A percentile compares a stretch with the other conserved stretches of the same genome.
phyloP scores from a whole-genome alignment of 2,888 invertebrate species.

The Drosophila eohydei region DNA sequence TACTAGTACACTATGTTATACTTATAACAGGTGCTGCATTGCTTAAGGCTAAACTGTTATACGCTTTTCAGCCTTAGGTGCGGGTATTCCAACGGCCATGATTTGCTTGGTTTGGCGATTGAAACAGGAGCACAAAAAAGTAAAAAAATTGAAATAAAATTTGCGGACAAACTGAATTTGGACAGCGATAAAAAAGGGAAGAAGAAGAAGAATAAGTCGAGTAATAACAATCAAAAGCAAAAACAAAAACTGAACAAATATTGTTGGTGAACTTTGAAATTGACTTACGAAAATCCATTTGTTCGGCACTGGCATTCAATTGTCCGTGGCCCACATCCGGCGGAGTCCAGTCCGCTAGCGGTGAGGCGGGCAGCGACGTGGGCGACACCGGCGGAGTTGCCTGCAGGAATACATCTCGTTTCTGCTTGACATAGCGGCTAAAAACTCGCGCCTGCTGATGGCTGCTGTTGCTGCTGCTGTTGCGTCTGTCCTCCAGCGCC shows the following conservation, averaged over 20 bases:
- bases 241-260: conserved; percentile 33
- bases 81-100: conserved; percentile 31
- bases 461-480: conserved; percentile 20
- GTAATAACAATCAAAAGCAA: conserved; percentile 33
- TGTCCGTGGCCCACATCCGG: conserved; percentile 60
- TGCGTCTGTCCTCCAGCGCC: conserved; percentile 7
- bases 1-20: background rate
- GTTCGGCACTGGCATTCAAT: conserved; percentile 74
- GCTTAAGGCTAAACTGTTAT: background rate
- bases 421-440: conserved; percentile 81
- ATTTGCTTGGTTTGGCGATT: conserved; percentile 19
- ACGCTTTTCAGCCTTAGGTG: background rate
- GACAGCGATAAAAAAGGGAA: conserved; percentile 46
- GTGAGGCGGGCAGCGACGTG: conserved; percentile 25
- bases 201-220: conserved; percentile 19
- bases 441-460: conserved; percentile 80
- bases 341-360: conserved; percentile 37
- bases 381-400: conserved; percentile 40
- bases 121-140: conserved; percentile 1
- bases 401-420: conserved; percentile 69
- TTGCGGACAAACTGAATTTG: conserved; percentile 65
- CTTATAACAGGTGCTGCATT: too few relatives aligned
- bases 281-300: conserved; percentile 83
- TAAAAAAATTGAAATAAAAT: conserved; percentile 20
- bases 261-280: conserved; percentile 49